Percentiles rank a stretch among this genome's conserved stretches.
Evolutionary conservation across 37 sponge, comb jelly and placozoan species (phyloP).

Genomic region (Ephydatia muelleri): DNA sequence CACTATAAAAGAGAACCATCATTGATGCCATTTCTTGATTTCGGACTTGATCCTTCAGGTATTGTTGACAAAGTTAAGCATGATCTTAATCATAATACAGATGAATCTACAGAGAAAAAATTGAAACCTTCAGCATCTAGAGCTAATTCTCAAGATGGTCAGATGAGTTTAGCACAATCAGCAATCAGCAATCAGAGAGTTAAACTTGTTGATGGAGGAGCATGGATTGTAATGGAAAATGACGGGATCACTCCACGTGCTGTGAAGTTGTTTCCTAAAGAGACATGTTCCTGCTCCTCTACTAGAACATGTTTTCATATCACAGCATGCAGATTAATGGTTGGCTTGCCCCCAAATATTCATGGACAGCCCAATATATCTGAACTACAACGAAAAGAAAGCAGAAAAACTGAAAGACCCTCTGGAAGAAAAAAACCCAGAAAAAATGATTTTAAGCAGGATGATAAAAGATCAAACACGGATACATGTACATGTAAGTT

Average conservation of each 20-base stretch:
- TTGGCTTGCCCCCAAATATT: no score
- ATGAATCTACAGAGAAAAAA: neutral
- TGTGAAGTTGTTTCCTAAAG: constrained; percentile 18
- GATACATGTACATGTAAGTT: no score
- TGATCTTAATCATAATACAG: neutral
- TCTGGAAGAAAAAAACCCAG: no score
- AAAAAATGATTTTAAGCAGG: no score
- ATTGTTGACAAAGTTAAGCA: constrained; percentile 10
- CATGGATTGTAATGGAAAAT: constrained; percentile 14
- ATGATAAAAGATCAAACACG: no score
- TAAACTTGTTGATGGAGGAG: constrained; percentile 3
- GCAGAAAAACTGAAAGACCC: no score
- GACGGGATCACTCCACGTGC: constrained; percentile 17
- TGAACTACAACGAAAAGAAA: no score
- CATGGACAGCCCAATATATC: no score
- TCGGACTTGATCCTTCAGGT: neutral
- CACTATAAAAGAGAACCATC: constrained; percentile 13
- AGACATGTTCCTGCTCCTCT: constrained; percentile 17
- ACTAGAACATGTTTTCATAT: constrained; percentile 18
- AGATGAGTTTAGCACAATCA: constrained; percentile 4
- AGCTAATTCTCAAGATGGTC: constrained; percentile 1
- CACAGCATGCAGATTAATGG: no score
- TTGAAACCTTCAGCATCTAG: neutral
- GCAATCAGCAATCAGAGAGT: constrained; percentile 14
- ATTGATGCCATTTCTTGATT: constrained; percentile 1